Percentiles rank a stretch among this genome's conserved stretches.
phyloP scores from a whole-genome alignment of 30 jellyfish, hydroid and myxozoan genomes.

The Mastigias papua region DNA sequence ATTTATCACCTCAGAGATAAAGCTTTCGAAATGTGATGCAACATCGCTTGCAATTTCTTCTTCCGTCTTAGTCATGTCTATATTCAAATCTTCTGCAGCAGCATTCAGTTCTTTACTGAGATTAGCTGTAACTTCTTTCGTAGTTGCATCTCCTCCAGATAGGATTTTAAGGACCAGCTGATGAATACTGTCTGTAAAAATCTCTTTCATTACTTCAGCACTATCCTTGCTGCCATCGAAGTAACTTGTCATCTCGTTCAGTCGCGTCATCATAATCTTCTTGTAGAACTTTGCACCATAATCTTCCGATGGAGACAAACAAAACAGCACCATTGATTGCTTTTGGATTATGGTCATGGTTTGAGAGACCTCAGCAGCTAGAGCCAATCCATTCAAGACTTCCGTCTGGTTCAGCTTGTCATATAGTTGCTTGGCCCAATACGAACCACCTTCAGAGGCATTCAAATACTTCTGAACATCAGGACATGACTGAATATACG shows the following conservation, averaged over 20 bases:
- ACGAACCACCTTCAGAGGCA: conserved; percentile 48
- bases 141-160: conserved; percentile 46
- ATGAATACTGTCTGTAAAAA: conserved; percentile 41
- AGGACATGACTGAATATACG: conserved; percentile 55
- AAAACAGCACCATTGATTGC: conserved; percentile 66
- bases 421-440: conserved; percentile 69
- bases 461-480: conserved; percentile 32
- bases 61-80: conserved; percentile 16
- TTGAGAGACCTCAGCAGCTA: conserved; percentile 28
- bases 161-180: conserved; percentile 32
- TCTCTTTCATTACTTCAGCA: conserved; percentile 34
- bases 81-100: conserved; percentile 40
- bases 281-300: conserved; percentile 58
- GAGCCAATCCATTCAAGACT: conserved; percentile 53
- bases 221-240: conserved; percentile 24
- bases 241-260: conserved; percentile 40
- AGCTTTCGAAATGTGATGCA: conserved; percentile 11
- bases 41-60: conserved; percentile 45
- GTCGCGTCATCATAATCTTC: conserved; percentile 40
- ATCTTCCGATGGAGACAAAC: conserved; percentile 45
- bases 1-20: conserved; percentile 12
- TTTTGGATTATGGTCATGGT: conserved; percentile 52
- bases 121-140: conserved; percentile 30
- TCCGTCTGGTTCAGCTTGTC: conserved; percentile 37
- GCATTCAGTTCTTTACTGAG: conserved; percentile 19